Percentiles rank a stretch among this genome's conserved stretches.
Evolutionary conservation across 2,888 invertebrate genomes (phyloP).

Genomic region (Gymnosoma rotundatum): DNA sequence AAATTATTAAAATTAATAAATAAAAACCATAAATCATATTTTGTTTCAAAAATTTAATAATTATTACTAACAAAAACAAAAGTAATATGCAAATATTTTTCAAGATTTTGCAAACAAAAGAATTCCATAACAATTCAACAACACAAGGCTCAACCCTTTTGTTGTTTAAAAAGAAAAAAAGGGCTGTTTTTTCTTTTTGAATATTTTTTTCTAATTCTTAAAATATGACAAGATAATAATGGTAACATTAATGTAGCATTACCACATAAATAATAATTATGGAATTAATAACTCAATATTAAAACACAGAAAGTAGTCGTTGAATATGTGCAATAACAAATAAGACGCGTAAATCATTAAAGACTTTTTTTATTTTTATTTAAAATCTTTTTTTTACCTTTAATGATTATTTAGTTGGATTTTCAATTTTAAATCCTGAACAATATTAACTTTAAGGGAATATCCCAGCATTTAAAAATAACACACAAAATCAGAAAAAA

Average conservation of each 20-base stretch:
- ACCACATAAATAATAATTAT: conserved; percentile 79
- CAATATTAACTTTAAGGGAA: conserved; percentile 7
- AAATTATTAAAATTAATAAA: not conserved
- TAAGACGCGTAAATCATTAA: conserved; percentile 21
- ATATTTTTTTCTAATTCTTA: not conserved
- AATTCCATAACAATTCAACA: not conserved
- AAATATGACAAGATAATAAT: conserved; percentile 30
- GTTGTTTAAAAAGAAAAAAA: not conserved
- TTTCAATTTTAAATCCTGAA: conserved; percentile 24
- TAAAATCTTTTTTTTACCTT: not conserved
- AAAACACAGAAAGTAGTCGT: not conserved
- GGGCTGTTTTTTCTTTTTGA: not conserved
- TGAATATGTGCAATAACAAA: not conserved
- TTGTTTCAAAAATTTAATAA: not conserved
- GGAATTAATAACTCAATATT: conserved; percentile 72
- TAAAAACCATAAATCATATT: not conserved
- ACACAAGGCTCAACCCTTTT: not conserved
- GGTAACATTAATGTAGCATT: conserved; percentile 73
- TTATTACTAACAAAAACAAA: not conserved
- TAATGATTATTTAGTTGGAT: conserved; percentile 36
- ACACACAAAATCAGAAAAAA: conserved; percentile 11
- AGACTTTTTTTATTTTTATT: not conserved
- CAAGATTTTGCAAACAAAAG: not conserved
- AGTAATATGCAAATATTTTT: not conserved
- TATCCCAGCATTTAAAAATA: conserved; percentile 9